Conservation (phyloP, 2,888 invertebrate genomes). For the Drosophila sordidapex region DNA sequence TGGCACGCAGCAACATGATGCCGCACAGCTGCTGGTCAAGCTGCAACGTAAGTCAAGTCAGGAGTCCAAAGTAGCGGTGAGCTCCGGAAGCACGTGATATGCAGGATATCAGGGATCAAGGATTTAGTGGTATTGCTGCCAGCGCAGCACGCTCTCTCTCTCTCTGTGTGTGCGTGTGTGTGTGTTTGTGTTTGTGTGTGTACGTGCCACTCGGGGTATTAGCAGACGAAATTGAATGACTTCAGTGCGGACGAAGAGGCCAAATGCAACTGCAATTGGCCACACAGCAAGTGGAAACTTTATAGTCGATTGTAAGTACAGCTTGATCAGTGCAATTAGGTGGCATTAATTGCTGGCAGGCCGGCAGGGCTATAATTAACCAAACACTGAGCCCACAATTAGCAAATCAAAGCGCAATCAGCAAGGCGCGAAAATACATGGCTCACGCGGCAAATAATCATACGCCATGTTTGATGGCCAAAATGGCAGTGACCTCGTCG, state of each 20-base stretch:
- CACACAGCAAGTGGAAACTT: slow-evolving; percentile 20
- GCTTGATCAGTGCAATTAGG: slow-evolving; percentile 53
- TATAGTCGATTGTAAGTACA: slow-evolving; percentile 27
- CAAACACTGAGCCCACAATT: slow-evolving; percentile 59
- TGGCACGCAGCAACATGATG: slow-evolving; percentile 60
- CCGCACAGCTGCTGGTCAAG: slow-evolving; percentile 39
- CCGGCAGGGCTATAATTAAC: slow-evolving; percentile 45
- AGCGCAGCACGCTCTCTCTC: slow-evolving; percentile 18
- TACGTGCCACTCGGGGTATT: slow-evolving; percentile 53
- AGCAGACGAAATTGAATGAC: slow-evolving; percentile 69
- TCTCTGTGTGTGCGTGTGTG: background rate
- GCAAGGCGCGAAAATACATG: slow-evolving; percentile 64
- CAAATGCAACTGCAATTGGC: slow-evolving; percentile 43
- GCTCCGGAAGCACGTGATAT: slow-evolving; percentile 68
- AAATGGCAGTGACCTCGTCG: slow-evolving; percentile 26
- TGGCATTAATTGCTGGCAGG: slow-evolving; percentile 43
- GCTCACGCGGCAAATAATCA: slow-evolving; percentile 51
- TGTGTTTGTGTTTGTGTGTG: slow-evolving; percentile 1
- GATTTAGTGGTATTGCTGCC: slow-evolving; percentile 58
- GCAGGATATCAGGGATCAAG: slow-evolving; percentile 63
- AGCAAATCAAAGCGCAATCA: slow-evolving; percentile 74
- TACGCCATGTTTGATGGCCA: slow-evolving; percentile 50
- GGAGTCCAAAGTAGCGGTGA: slow-evolving; percentile 34
- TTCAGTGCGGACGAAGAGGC: slow-evolving; percentile 35
- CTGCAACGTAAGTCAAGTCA: slow-evolving; percentile 54